phyloP scores from a whole-genome alignment of 2,797 vertebrate genomes.

The Spheniscus humboldti region DNA sequence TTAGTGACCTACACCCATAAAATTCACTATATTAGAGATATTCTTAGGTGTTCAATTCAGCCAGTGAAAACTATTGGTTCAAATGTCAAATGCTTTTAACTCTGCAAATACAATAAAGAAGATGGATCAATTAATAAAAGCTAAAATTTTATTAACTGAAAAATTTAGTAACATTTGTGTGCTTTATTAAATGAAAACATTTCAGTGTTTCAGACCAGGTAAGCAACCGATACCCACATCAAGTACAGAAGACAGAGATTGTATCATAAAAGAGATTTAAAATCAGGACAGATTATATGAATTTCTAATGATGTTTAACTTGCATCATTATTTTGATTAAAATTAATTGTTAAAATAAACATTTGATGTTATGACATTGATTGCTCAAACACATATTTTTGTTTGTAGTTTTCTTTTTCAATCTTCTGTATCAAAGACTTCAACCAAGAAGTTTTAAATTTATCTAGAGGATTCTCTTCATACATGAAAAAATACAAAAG shows the following conservation, averaged over 20 bases:
- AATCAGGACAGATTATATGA: not conserved
- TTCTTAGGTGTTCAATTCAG: not conserved
- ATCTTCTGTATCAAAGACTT: not conserved
- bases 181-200: not conserved
- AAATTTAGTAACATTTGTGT: not conserved
- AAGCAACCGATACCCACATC: not conserved
- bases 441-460: not conserved
- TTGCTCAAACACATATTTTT: not conserved
- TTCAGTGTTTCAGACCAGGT: not conserved
- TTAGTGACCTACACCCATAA: not conserved
- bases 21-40: not conserved
- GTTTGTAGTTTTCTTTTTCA: not conserved
- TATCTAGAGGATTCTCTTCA: not conserved
- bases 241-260: not conserved
- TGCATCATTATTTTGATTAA: slow-evolving; percentile 7
- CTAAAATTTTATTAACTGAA: not conserved
- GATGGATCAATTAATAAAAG: not conserved
- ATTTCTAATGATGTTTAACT: not conserved
- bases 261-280: not conserved
- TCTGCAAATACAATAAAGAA: not conserved
- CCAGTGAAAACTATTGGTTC: not conserved
- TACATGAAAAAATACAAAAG: not conserved
- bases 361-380: not conserved
- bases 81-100: not conserved
- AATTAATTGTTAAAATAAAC: not conserved